Percentiles rank a stretch among this genome's conserved stretches.
phyloP scores from a whole-genome alignment of 2,888 invertebrate genomes.

The Nomada ferruginata region DNA sequence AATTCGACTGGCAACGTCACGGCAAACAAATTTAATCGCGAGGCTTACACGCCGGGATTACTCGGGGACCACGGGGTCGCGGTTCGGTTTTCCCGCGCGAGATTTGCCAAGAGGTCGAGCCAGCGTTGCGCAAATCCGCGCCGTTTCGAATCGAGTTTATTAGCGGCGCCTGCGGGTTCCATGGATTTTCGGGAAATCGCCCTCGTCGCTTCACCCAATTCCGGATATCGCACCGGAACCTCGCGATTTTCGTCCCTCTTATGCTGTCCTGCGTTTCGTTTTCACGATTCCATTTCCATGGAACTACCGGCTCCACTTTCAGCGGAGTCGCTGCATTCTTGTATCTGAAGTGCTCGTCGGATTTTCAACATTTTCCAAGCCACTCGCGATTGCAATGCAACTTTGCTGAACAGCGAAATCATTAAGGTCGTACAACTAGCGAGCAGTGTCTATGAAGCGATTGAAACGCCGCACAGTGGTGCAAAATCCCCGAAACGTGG shows the following conservation, averaged over 20 bases:
- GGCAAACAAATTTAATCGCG: conserved; percentile 68
- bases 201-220: neutral
- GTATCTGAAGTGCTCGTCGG: too few species aligned
- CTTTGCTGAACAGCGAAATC: too few species aligned
- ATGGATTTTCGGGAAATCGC: conserved; percentile 35
- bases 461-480: too few species aligned
- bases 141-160: conserved; percentile 39
- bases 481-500: too few species aligned
- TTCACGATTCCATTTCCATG: neutral
- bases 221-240: conserved; percentile 14
- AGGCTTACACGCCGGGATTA: conserved; percentile 61
- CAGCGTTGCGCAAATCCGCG: conserved; percentile 33
- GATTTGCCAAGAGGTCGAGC: conserved; percentile 43
- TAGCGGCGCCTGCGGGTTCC: conserved; percentile 1
- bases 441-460: too few species aligned
- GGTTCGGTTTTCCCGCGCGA: conserved; percentile 52
- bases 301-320: neutral
- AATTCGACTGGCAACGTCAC: conserved; percentile 33
- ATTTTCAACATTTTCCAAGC: too few species aligned
- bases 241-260: conserved; percentile 23
- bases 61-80: conserved; percentile 37
- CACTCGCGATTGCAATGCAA: too few species aligned
- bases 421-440: too few species aligned
- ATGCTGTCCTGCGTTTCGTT: neutral
- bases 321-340: neutral